Percentiles rank a stretch among this genome's conserved stretches.
Evolutionary conservation across 2,888 invertebrate genomes (phyloP).

Genomic region (Tholera decimalis): DNA sequence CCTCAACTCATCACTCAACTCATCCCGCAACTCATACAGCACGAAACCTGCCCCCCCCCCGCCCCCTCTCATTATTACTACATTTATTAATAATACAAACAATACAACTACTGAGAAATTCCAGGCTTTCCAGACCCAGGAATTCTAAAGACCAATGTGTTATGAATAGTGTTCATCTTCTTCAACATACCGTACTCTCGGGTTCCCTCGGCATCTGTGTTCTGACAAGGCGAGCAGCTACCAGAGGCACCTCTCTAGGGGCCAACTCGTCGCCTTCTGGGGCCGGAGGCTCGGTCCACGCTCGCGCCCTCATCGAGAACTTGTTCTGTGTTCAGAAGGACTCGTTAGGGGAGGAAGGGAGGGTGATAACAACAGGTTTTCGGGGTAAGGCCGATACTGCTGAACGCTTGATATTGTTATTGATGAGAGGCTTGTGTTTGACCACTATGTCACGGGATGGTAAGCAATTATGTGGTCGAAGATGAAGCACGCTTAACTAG

Average conservation of each 20-base stretch:
- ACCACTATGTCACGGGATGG: too few relatives aligned
- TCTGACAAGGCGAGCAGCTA: conserved; percentile 79
- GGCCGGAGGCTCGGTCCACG: conserved; percentile 94
- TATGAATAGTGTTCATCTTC: neutral
- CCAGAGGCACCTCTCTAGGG: conserved; percentile 74
- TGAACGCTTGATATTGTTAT: conserved; percentile 27
- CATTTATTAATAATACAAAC: too few relatives aligned
- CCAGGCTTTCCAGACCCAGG: too few relatives aligned
- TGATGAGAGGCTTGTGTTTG: too few relatives aligned
- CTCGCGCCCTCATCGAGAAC: conserved; percentile 95
- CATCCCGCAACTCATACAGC: too few relatives aligned
- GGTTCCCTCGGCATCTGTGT: conserved; percentile 77
- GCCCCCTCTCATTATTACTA: too few relatives aligned
- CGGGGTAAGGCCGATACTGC: conserved; percentile 41
- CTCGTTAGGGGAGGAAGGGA: conserved; percentile 44
- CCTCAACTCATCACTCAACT: too few relatives aligned
- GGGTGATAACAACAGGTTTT: conserved; percentile 21
- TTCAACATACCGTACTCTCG: conserved; percentile 76
- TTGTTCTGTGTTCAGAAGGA: conserved; percentile 92
- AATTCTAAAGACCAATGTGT: too few relatives aligned
- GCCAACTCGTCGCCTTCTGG: conserved; percentile 76
- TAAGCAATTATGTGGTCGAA: too few relatives aligned
- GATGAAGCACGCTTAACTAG: too few relatives aligned
- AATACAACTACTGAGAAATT: too few relatives aligned
- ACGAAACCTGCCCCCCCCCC: too few relatives aligned